Conservation (phyloP, 2,113 vertebrate species). For the Taxidea taxus region DNA sequence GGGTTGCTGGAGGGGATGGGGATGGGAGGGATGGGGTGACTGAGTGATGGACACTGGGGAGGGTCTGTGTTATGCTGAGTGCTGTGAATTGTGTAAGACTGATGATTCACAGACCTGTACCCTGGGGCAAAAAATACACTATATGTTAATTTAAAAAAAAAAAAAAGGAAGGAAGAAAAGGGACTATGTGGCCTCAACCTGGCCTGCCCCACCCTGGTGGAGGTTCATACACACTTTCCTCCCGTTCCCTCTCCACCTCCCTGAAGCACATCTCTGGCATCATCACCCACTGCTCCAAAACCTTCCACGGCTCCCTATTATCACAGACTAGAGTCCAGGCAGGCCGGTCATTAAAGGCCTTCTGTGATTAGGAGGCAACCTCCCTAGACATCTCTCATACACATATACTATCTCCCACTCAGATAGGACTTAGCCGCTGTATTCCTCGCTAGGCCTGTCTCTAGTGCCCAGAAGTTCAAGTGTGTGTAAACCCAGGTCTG, state of each 20-base stretch:
- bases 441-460: background rate
- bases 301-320: background rate
- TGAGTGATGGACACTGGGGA: too few species aligned
- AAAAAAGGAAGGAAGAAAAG: too few species aligned
- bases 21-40: too few species aligned
- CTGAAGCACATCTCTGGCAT: background rate
- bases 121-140: too few species aligned
- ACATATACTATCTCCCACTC: background rate
- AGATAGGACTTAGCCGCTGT: background rate
- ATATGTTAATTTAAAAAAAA: too few species aligned
- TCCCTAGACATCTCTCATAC: background rate
- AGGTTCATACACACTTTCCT: rapidly evolving
- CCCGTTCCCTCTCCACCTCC: rapidly evolving
- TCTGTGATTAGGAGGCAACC: background rate
- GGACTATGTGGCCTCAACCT: background rate
- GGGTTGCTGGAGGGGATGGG: too few species aligned
- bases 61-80: too few species aligned
- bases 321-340: background rate
- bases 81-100: too few species aligned
- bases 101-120: too few species aligned
- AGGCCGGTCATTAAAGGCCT: background rate
- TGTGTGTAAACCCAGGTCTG: background rate
- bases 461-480: background rate
- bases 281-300: background rate
- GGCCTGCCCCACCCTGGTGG: background rate